Base-by-base conservation (phyloP, 2,888 invertebrate species). In the Prenolepis imparis region DNA sequence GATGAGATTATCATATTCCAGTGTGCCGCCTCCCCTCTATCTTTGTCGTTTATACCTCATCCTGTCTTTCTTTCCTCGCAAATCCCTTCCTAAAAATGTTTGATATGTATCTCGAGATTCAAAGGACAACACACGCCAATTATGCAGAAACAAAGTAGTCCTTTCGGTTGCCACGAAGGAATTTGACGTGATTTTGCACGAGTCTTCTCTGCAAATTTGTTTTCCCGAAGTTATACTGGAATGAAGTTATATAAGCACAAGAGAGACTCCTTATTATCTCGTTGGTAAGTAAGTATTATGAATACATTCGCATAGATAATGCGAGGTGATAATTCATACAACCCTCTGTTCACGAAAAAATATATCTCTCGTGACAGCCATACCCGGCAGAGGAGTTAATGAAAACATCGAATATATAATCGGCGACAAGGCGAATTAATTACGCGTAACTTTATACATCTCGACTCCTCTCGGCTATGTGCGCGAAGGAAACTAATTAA, bases 1-100 rank as follows among this genome's bases (percentile, higher is more conserved):
- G 88, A 84, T 48, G 18, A 18, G 18, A 48, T 48, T 48, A 90
- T 91, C 89, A 89, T 91, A 89, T 77, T 57, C 36, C 24, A 63
- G 67, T 39, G 28, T 36, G 5, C 24, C 44, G 36, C 39, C 11
- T 55, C 21, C 21, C 18, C 41, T 83, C 72, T 21, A 48, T 24
- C 15, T 67, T 66, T 61, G 15, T 21, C 67, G 55, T 32, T 72
- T 63, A 24, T 41, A 63, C 67, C 57, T 61, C 74, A 8, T 21
- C 11, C 68, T 61, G 48, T 48, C 11, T 73, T 63, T 41, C 41
- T 39, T 41, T 15, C 12, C 15, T 41, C 41, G 12, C 39, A 39
- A 32, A 63, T 83, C 86, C 74, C 86, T 48, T 44, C 11, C 59
- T 64, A 18, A 32, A 63, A 77, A 78, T 85, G 83, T 77, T 77